Conservation (phyloP, 2,888 invertebrate genomes). For the Scelioninae gen. 1 region DNA sequence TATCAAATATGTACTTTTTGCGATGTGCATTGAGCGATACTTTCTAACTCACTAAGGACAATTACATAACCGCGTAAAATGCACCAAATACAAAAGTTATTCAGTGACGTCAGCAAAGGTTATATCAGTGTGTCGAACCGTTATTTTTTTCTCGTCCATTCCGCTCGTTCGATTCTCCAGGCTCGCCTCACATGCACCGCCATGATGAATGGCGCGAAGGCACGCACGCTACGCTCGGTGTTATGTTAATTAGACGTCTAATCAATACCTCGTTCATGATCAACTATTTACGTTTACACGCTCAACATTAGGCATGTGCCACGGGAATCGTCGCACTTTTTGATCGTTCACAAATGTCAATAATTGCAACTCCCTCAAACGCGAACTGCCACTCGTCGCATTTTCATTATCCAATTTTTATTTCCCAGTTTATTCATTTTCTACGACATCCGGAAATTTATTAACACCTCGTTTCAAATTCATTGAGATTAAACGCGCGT, state of each 20-base stretch:
- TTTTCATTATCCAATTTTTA: too few relatives aligned
- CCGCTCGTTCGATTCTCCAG: conserved; percentile 60
- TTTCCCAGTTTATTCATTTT: not conserved
- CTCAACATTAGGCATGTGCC: conserved; percentile 58
- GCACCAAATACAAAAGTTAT: conserved; percentile 33
- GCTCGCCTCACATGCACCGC: conserved; percentile 68
- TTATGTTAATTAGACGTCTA: conserved; percentile 79
- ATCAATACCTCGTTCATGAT: conserved; percentile 75
- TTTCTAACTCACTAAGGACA: conserved; percentile 5
- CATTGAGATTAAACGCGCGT: conserved; percentile 11
- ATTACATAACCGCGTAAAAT: conserved; percentile 35
- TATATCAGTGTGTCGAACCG: conserved; percentile 59
- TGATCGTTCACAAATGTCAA: conserved; percentile 44
- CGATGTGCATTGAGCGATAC: not conserved
- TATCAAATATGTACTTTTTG: too few relatives aligned
- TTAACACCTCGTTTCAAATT: conserved; percentile 25
- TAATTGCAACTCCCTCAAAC: conserved; percentile 36
- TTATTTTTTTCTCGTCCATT: conserved; percentile 64
- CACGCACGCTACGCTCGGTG: conserved; percentile 74
- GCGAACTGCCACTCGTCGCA: too few relatives aligned
- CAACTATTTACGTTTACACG: conserved; percentile 61
- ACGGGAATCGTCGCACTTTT: conserved; percentile 48
- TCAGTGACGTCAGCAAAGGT: conserved; percentile 55
- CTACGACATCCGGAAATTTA: conserved; percentile 17
- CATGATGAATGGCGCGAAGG: conserved; percentile 76